These are phyloP conservation scores for Naso thynnoides DNA, from an alignment of 2,797 vertebrate species.

Conservation along the genomic window DNA sequence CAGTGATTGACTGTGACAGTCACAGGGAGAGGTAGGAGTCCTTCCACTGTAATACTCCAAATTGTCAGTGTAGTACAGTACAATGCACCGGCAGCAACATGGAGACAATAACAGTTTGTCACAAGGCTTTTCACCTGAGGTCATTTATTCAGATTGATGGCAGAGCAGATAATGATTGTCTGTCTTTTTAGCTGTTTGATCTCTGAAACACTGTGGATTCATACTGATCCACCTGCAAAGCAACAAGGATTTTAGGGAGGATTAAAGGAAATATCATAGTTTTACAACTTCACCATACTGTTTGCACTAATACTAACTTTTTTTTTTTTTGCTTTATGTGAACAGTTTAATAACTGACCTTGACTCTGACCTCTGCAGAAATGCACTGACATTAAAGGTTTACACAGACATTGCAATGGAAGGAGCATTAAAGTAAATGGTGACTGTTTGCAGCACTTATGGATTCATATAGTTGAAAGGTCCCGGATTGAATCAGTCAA, in stretches of 20 bases:
- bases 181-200: conserved; percentile 42
- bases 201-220: conserved; percentile 15
- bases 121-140: conserved; percentile 29
- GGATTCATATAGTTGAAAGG: not conserved
- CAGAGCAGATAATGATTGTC: conserved; percentile 25
- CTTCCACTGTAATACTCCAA: conserved; percentile 19
- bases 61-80: conserved; percentile 36
- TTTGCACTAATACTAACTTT: not conserved
- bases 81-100: conserved; percentile 21
- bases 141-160: conserved; percentile 50
- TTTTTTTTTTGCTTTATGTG: conserved; percentile 1
- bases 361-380: conserved; percentile 34
- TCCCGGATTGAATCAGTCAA: not conserved
- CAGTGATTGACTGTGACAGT: conserved; percentile 53
- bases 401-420: not conserved
- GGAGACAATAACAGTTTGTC: conserved; percentile 32
- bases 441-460: not conserved
- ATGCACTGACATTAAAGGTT: not conserved
- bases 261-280: conserved; percentile 7
- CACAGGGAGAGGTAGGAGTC: conserved; percentile 21
- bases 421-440: not conserved
- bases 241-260: conserved; percentile 7
- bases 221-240: conserved; percentile 53
- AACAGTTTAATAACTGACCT: conserved; percentile 26
- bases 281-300: not conserved